phyloP scores from a whole-genome alignment of 2,113 vertebrate species.

The Macheiramphus alcinus region DNA sequence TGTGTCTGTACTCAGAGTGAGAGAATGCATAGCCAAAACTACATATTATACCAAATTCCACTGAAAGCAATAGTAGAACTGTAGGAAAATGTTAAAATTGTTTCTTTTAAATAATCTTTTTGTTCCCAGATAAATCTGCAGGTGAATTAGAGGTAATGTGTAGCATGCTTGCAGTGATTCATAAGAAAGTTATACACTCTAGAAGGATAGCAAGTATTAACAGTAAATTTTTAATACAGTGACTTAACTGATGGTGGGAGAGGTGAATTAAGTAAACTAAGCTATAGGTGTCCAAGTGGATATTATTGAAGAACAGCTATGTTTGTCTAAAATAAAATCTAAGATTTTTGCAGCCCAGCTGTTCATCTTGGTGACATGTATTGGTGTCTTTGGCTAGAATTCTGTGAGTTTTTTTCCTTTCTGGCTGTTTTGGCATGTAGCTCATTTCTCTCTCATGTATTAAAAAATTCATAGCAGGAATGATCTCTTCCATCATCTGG shows the following conservation, averaged over 20 bases:
- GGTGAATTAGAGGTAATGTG: background rate
- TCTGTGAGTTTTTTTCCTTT: background rate
- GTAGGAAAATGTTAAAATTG: constrained; percentile 31
- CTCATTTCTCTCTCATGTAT: background rate
- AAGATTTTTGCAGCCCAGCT: background rate
- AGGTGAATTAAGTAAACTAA: background rate
- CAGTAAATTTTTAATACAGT: background rate
- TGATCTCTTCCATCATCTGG: background rate
- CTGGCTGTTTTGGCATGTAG: background rate
- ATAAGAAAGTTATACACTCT: background rate
- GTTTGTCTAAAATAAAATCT: background rate
- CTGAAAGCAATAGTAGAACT: constrained; percentile 14
- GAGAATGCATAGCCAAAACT: constrained; percentile 2
- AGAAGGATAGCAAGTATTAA: background rate
- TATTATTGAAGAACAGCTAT: background rate
- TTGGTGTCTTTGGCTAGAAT: background rate
- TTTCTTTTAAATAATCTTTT: constrained; percentile 38
- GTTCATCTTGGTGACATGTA: background rate
- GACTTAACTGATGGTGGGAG: background rate
- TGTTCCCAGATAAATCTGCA: constrained; percentile 32
- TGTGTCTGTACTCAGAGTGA: constrained; percentile 28
- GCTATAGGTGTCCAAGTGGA: background rate
- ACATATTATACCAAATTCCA: constrained; percentile 43
- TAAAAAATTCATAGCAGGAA: constrained; percentile 1
- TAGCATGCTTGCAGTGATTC: background rate